Evolutionary conservation across 1,140 invertebrate species (phyloP), one percentile per base, ranked within the genome.

Genomic region (Bombus difficillimus): DNA sequence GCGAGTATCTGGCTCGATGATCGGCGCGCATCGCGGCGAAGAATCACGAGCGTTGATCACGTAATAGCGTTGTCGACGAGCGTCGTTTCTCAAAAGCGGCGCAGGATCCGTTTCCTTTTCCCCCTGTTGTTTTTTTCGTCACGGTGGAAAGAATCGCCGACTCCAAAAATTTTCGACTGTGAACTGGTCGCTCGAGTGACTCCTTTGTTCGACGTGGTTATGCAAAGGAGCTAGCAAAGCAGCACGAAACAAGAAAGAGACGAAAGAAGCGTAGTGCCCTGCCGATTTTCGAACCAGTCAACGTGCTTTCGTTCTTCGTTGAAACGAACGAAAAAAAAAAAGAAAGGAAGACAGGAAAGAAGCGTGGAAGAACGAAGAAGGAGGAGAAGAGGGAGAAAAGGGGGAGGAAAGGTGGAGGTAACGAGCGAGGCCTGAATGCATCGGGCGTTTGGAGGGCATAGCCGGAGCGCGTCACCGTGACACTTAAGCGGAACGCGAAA

Each of bases 371-470:
- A 28, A 39, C 32, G 22, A 34, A 25, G 34, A 28, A 12, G 22
- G 25, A 12, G 12, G 22, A 25, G 37, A 28, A 2, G 25, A 28
- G 69, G 37, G 9, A 13, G 37, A 18, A 41, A 32, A 18, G 85
- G 37, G 32, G 64, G 83, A 87, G 32, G 37, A 76, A 87, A 79
- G 86, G 66, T 75, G 76, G 81, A 88, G 89, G 92, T 89, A 93
- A 94, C 90, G 92, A 94, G 92, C 91, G 92, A 90, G 85, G 66
- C 34, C 88, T 89, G 87, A 91, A 89, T 80, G 89, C 88, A 87
- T 92, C 92, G 93, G 92, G 88, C 92, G 92, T 94, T 94, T 93
- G 92, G 92, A 93, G 93, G 92, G 92, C 93, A 92, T 90, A 93
- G 89, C 85, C 93, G 92, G 92, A 95, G 93, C 94, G 93, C 75